Conservation (phyloP, 2,797 vertebrate genomes). For the Centropyge bicolor region DNA sequence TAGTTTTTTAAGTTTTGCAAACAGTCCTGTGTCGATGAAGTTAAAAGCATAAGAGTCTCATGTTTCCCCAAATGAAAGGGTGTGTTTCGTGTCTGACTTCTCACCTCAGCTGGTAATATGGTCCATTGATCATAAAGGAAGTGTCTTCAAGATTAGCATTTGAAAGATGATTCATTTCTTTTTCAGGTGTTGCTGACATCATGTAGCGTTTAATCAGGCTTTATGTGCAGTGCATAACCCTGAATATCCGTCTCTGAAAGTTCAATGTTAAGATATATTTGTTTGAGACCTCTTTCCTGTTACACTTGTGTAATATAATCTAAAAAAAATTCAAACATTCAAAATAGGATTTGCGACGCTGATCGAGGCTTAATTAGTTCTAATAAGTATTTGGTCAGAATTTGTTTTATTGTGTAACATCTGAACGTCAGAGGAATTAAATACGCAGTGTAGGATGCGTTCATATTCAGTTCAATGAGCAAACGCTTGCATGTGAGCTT, state of each 20-base stretch:
- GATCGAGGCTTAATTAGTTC: neutral
- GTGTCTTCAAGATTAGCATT: neutral
- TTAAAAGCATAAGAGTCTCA: neutral
- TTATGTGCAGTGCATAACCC: neutral
- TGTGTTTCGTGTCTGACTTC: neutral
- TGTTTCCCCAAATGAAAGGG: neutral
- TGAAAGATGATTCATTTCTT: neutral
- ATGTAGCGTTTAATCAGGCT: neutral
- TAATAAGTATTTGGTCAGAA: conserved; percentile 13
- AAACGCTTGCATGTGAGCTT: neutral
- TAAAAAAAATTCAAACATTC: neutral
- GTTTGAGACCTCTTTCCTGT: neutral
- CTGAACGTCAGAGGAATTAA: neutral
- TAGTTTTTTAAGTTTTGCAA: conserved; percentile 44
- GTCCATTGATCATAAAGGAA: neutral
- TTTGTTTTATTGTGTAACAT: neutral
- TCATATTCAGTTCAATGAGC: neutral
- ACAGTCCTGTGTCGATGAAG: conserved; percentile 27
- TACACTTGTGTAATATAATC: too few species aligned
- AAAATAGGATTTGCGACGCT: neutral
- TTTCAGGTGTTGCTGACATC: neutral
- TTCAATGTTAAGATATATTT: neutral
- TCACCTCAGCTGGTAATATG: neutral
- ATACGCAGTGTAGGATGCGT: neutral
- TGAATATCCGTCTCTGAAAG: neutral